phyloP scores from a whole-genome alignment of 2,113 vertebrate genomes.

The Apodemus sylvaticus region DNA sequence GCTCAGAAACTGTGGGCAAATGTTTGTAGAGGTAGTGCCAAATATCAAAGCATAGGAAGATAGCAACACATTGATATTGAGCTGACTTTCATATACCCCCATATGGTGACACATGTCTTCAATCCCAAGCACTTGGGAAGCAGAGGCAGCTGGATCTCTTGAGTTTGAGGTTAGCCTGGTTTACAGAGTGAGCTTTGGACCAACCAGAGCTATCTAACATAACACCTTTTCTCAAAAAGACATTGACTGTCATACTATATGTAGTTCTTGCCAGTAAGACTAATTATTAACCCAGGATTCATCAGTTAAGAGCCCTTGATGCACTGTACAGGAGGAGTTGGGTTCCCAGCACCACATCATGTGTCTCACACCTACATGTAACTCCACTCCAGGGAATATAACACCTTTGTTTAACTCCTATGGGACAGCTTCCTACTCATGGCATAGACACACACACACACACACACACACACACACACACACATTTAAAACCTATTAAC shows the following conservation, averaged over 20 bases:
- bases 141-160: not conserved
- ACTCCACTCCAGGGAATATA: too few relatives aligned
- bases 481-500: not conserved
- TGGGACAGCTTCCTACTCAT: not conserved
- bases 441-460: not conserved
- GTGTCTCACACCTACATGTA: not conserved
- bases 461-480: not conserved
- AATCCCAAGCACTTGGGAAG: not conserved
- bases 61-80: not conserved
- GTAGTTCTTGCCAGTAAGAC: not conserved
- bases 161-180: not conserved
- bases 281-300: not conserved
- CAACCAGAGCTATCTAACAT: not conserved
- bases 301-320: not conserved
- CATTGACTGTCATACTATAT: not conserved
- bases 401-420: too few relatives aligned
- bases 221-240: not conserved
- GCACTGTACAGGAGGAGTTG: not conserved
- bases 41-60: not conserved
- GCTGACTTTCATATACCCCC: not conserved
- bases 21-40: not conserved
- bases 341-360: not conserved
- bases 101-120: not conserved
- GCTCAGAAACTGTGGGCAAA: not conserved
- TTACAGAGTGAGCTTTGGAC: not conserved